phyloP scores from a whole-genome alignment of 2,113 vertebrate species.

The Paralichthys olivaceus region DNA sequence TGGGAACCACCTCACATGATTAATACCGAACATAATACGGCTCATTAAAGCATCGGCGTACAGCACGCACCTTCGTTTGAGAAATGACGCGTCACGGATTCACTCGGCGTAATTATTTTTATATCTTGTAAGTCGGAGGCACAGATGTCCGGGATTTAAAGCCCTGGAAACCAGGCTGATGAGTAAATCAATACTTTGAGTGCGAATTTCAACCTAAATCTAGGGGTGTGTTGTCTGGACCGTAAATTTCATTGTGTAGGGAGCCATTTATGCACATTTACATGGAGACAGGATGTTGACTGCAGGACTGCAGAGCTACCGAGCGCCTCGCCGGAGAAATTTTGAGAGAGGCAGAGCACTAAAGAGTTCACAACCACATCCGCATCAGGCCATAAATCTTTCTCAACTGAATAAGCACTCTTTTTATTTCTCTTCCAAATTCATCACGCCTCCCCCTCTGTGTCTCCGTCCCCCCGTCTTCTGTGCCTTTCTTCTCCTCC shows the following conservation, averaged over 20 bases:
- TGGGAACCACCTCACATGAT: conserved; percentile 13
- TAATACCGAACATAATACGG: not conserved
- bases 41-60: conserved; percentile 22
- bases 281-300: conserved; percentile 81
- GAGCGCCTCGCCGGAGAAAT: conserved; percentile 64
- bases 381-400: conserved; percentile 75
- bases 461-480: conserved; percentile 29
- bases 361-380: conserved; percentile 63
- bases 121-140: conserved; percentile 70
- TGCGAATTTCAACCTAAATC: conserved; percentile 79
- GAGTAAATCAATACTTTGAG: conserved; percentile 82
- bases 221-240: conserved; percentile 71
- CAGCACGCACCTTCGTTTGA: conserved; percentile 27
- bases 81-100: conserved; percentile 38
- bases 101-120: conserved; percentile 75
- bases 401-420: conserved; percentile 71
- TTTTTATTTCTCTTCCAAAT: conserved; percentile 69
- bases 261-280: conserved; percentile 81
- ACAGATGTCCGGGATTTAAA: conserved; percentile 80
- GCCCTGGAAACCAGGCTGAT: conserved; percentile 67
- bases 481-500: conserved; percentile 30
- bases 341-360: conserved; percentile 56
- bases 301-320: conserved; percentile 71
- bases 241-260: conserved; percentile 64
- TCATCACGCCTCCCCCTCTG: conserved; percentile 29